A percentile compares a stretch with the other conserved stretches of the same genome.
phyloP scores from a whole-genome alignment of 2,888 invertebrate species.

The Calameuta pallipes region DNA sequence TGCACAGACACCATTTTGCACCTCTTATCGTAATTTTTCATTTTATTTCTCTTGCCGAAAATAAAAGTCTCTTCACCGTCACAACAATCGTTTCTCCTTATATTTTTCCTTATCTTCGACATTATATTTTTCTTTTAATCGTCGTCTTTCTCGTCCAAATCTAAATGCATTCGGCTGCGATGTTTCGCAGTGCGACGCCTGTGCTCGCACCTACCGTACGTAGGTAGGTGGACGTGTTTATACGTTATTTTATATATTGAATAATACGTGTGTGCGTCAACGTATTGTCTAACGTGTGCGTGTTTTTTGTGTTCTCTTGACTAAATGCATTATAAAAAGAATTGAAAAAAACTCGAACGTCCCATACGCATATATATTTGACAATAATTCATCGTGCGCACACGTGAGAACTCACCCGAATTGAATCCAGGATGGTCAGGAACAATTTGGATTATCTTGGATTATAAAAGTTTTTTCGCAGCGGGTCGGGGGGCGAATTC shows the following conservation, averaged over 20 bases:
- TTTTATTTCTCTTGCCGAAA: no score
- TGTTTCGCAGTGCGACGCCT: slow-evolving; percentile 7
- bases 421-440: slow-evolving; percentile 44
- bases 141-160: slow-evolving; percentile 32
- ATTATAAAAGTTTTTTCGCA: no score
- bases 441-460: no score
- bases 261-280: slow-evolving; percentile 36
- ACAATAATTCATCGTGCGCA: no score
- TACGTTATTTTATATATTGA: slow-evolving; percentile 24
- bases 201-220: slow-evolving; percentile 12
- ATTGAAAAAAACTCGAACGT: no score
- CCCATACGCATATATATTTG: no score
- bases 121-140: slow-evolving; percentile 11
- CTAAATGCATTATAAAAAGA: background rate
- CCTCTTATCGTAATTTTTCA: no score
- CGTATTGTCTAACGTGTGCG: background rate
- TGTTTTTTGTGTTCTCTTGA: slow-evolving; percentile 5
- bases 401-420: slow-evolving; percentile 56
- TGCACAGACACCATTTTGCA: no score
- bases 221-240: slow-evolving; percentile 5
- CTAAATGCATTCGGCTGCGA: slow-evolving; percentile 28
- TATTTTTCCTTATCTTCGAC: slow-evolving; percentile 11
- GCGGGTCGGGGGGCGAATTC: no score
- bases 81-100: slow-evolving; percentile 7
- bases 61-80: no score